Percentiles rank a stretch among this genome's conserved stretches.
These are phyloP conservation scores for Prorops nasuta DNA, from an alignment of 1,140 invertebrate genomes.

Conservation along the genomic window DNA sequence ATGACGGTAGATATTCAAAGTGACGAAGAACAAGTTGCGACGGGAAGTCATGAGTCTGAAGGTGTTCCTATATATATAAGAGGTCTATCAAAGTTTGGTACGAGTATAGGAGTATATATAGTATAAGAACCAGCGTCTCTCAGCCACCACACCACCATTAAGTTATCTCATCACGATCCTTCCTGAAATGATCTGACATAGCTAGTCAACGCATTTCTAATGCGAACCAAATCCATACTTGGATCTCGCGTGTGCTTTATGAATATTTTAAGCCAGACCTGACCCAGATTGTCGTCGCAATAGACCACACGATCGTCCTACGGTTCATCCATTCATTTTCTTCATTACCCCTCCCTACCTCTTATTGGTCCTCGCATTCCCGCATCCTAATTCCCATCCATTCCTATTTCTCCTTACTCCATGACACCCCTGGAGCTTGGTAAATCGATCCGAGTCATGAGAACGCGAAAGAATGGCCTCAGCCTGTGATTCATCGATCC, in stretches of 20 bases:
- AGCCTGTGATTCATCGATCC: constrained; percentile 24
- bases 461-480: constrained; percentile 21
- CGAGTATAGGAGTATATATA: no score
- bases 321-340: constrained; percentile 9
- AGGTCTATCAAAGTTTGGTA: no score
- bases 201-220: constrained; percentile 42
- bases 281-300: constrained; percentile 48
- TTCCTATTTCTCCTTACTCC: not conserved
- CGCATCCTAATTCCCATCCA: no score
- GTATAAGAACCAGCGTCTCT: no score
- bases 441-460: constrained; percentile 23
- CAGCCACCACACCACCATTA: no score
- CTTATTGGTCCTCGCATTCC: not conserved
- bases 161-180: no score
- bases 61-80: no score
- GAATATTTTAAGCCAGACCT: constrained; percentile 50
- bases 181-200: no score
- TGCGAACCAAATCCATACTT: constrained; percentile 44
- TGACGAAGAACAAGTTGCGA: no score
- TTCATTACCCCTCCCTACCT: not conserved
- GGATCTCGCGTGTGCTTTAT: constrained; percentile 48
- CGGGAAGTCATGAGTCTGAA: no score
- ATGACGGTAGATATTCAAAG: no score
- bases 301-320: constrained; percentile 29
- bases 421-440: not conserved